These are phyloP conservation scores for Parotocinclus haroldoi DNA, from an alignment of 2,797 vertebrate species.

Conservation along the genomic window DNA sequence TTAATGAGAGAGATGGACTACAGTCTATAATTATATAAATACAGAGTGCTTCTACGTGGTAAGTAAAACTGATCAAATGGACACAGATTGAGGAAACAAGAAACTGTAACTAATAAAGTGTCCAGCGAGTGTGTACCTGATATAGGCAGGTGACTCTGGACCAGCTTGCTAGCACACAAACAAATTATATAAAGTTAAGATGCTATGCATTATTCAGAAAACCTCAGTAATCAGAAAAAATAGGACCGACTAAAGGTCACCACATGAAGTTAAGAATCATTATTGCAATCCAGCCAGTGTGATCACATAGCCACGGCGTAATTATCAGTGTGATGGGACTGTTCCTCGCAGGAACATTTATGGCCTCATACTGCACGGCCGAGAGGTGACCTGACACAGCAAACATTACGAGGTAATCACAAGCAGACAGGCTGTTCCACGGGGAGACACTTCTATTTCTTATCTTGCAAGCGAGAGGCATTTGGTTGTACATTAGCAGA, in stretches of 20 bases:
- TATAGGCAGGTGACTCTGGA: not conserved
- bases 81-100: no score
- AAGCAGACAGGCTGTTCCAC: slow-evolving; percentile 41
- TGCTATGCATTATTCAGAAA: not conserved
- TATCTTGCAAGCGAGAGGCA: slow-evolving; percentile 16
- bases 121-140: not conserved
- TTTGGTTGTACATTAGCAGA: slow-evolving; percentile 30
- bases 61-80: no score
- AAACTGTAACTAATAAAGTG: no score
- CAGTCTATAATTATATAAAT: no score
- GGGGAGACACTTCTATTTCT: slow-evolving; percentile 30
- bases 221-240: slow-evolving; percentile 22
- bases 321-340: slow-evolving; percentile 46
- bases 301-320: slow-evolving; percentile 20
- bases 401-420: slow-evolving; percentile 48
- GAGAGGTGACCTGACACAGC: slow-evolving; percentile 20
- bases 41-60: no score
- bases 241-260: slow-evolving; percentile 34
- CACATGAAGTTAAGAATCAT: slow-evolving; percentile 44
- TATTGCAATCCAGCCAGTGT: slow-evolving; percentile 39
- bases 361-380: slow-evolving; percentile 26
- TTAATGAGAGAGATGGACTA: no score
- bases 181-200: not conserved
- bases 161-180: not conserved
- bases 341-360: slow-evolving; percentile 39